These are phyloP conservation scores for Pheosia tremula DNA, from an alignment of 2,888 invertebrate species.

Conservation along the genomic window DNA sequence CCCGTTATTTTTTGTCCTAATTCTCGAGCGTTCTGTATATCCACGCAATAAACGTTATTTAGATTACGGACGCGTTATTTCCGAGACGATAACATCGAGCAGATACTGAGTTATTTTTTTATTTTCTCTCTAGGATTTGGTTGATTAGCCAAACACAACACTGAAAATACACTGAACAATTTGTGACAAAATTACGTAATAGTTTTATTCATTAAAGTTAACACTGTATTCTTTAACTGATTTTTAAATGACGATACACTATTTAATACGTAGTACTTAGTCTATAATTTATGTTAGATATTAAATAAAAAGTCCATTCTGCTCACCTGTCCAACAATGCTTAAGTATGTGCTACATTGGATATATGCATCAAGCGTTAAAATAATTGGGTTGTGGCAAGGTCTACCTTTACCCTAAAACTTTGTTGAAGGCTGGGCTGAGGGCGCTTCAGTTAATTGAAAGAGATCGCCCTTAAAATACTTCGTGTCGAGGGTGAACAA, in stretches of 20 bases:
- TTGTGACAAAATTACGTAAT: background rate
- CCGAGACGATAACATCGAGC: background rate
- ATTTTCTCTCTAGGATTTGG: background rate
- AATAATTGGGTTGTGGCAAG: constrained; percentile 4
- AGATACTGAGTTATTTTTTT: constrained; percentile 4
- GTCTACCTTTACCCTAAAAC: constrained; percentile 13
- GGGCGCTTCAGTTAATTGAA: constrained; percentile 76
- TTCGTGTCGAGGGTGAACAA: constrained; percentile 57
- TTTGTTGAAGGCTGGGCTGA: constrained; percentile 44
- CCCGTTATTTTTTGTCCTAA: constrained; percentile 31
- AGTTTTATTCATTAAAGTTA: too few species aligned
- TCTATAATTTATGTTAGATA: too few species aligned
- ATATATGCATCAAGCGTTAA: background rate
- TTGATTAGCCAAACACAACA: background rate
- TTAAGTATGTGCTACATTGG: background rate
- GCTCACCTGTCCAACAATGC: background rate
- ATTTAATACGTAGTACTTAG: too few species aligned
- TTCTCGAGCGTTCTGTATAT: constrained; percentile 18
- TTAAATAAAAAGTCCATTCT: background rate
- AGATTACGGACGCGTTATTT: constrained; percentile 2
- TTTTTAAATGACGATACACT: too few species aligned
- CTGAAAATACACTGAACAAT: background rate
- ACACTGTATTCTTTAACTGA: too few species aligned
- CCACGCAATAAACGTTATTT: constrained; percentile 6
- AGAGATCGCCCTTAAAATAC: constrained; percentile 68